Base-by-base conservation (phyloP, 2,888 invertebrate genomes). In the Clepsis dumicolana region DNA sequence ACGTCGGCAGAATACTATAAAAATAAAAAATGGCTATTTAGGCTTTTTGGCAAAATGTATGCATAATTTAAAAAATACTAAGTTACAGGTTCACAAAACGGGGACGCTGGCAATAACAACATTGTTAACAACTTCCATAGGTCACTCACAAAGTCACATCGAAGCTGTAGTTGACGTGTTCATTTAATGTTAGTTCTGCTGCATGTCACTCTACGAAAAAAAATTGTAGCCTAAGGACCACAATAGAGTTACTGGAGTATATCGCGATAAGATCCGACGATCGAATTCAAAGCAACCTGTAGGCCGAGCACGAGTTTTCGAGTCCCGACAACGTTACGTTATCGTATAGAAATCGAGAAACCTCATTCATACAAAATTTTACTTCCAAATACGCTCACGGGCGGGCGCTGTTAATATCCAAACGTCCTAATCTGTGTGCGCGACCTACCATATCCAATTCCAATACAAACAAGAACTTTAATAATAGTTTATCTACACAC, bases 121-220 rank as follows among this genome's bases (percentile, higher is more conserved):
- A 44, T 50, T 61, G 61, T 57, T 59, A 38, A 50, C 50, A 50
- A 27, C 35, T 38, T 50, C 50, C 64, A 57, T 65, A 57, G 64
- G 25, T 65, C 64, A 59, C 35, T 35, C 64, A 24, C 24, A 27
- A 54, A 53, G 64, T 35, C 35, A 48, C 48, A 18, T 16, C 5
- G 21, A 21, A 35, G 18, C 50, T 48, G 35, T 35, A 64, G 35
- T 57, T 57, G 64, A 56, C 44, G 24, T 48, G 48, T 44, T 44
- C 44, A 44, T 38, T 38, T n/a, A 38, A 38, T 38, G n/a, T 14
- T n/a, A 38, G 38, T n/a, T 38, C 14, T 38, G n/a, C n/a, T 14
- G n/a, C 4, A 4, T 18, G 16, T 16, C 5, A 44, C 7, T 7
- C 16, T 18, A 14, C 16, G 3, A 41, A 41, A n/a, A n/a, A 38